Conservation (phyloP, 2,888 invertebrate species). For the Archaeoteleia sp. region DNA sequence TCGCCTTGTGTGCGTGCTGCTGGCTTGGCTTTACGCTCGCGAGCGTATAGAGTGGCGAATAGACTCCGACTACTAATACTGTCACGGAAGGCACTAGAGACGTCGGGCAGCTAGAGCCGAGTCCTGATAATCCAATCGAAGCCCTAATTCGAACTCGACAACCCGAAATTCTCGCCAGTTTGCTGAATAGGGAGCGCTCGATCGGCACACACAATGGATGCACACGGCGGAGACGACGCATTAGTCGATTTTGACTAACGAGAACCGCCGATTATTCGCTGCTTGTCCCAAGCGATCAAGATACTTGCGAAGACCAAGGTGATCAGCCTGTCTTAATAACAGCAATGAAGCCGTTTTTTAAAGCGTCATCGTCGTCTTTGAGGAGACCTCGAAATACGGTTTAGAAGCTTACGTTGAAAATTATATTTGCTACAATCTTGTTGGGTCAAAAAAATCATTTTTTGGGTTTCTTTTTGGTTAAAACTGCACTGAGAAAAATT, state of each 20-base stretch:
- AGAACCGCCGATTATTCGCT: constrained; percentile 55
- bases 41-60: constrained; percentile 21
- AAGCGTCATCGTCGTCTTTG: too few species aligned
- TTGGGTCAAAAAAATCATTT: too few species aligned
- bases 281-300: constrained; percentile 9
- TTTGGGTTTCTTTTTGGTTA: too few species aligned
- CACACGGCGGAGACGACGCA: constrained; percentile 35
- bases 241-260: constrained; percentile 61
- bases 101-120: constrained; percentile 51
- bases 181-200: constrained; percentile 70
- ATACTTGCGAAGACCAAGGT: neutral
- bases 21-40: constrained; percentile 43
- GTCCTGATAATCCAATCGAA: constrained; percentile 74
- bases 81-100: constrained; percentile 63
- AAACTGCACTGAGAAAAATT: too few species aligned
- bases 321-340: too few species aligned
- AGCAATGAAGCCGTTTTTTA: too few species aligned
- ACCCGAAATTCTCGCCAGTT: constrained; percentile 73
- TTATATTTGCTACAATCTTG: too few species aligned
- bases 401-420: too few species aligned
- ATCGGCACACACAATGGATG: constrained; percentile 67
- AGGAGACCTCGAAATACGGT: too few species aligned
- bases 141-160: constrained; percentile 73
- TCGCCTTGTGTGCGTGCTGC: constrained; percentile 37
- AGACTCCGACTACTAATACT: constrained; percentile 59